phyloP scores from a whole-genome alignment of 2,797 vertebrate genomes.

The Sitta carolinensis region DNA sequence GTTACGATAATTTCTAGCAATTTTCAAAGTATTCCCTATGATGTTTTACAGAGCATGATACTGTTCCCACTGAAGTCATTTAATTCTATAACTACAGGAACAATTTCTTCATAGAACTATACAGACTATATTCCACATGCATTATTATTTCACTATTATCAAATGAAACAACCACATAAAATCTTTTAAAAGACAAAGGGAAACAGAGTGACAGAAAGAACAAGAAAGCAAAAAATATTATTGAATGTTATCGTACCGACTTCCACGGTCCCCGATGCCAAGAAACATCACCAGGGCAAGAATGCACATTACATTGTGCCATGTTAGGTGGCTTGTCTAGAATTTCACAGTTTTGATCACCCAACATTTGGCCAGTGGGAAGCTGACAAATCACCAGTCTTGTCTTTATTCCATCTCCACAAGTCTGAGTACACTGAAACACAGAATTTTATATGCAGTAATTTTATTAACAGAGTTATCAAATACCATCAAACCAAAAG shows the following conservation, averaged over 20 bases:
- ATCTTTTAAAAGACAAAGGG: conserved; percentile 45
- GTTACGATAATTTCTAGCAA: conserved; percentile 54
- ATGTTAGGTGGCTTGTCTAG: conserved; percentile 87
- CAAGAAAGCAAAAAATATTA: conserved; percentile 10
- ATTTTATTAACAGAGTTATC: background rate
- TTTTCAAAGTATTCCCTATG: background rate
- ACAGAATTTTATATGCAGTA: background rate
- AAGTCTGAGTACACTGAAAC: conserved; percentile 89
- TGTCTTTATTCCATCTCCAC: conserved; percentile 88
- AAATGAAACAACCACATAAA: conserved; percentile 32
- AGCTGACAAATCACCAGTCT: conserved; percentile 92
- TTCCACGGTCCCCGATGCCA: conserved; percentile 95
- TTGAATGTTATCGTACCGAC: conserved; percentile 89
- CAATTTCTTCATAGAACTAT: background rate
- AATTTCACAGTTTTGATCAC: conserved; percentile 90
- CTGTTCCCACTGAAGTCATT: background rate
- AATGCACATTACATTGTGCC: conserved; percentile 86
- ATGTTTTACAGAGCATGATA: background rate
- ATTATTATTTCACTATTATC: conserved; percentile 51
- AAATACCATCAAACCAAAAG: background rate
- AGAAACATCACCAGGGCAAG: conserved; percentile 86
- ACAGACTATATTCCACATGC: conserved; percentile 18
- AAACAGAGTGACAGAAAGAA: conserved; percentile 43
- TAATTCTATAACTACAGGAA: background rate
- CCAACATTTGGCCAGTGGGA: conserved; percentile 85